A percentile compares a stretch with the other conserved stretches of the same genome.
These are phyloP conservation scores for Hydriomena furcata DNA, from an alignment of 2,888 invertebrate species.

Conservation along the genomic window DNA sequence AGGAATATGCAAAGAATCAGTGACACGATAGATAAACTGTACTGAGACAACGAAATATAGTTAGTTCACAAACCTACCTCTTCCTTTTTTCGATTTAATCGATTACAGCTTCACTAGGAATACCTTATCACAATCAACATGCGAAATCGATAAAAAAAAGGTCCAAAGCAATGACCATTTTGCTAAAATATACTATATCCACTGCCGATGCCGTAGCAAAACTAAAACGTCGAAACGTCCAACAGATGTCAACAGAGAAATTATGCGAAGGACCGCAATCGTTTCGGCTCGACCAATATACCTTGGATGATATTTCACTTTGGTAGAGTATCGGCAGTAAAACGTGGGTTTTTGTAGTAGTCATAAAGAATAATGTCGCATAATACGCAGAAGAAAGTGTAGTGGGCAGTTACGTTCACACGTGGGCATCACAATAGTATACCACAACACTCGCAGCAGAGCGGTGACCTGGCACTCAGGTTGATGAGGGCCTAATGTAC, in stretches of 20 bases:
- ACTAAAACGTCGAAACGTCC: slow-evolving; percentile 15
- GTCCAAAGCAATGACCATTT: slow-evolving; percentile 17
- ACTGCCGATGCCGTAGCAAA: slow-evolving; percentile 9
- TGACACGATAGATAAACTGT: too few relatives aligned
- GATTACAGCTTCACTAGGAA: background rate
- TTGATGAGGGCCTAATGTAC: slow-evolving; percentile 56
- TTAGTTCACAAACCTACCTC: too few relatives aligned
- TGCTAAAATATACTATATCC: slow-evolving; percentile 12
- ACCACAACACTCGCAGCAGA: slow-evolving; percentile 15
- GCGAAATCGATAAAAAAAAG: slow-evolving; percentile 18
- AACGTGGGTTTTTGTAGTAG: slow-evolving; percentile 49
- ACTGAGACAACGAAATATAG: too few relatives aligned
- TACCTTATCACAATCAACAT: slow-evolving; percentile 13
- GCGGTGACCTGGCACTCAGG: slow-evolving; percentile 54
- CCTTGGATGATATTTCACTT: slow-evolving; percentile 19
- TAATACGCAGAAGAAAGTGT: slow-evolving; percentile 36
- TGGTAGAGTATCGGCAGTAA: slow-evolving; percentile 36
- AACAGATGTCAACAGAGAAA: slow-evolving; percentile 31
- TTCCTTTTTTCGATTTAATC: too few relatives aligned
- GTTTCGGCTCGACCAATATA: slow-evolving; percentile 29
- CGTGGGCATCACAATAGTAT: slow-evolving; percentile 24
- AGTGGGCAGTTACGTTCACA: background rate
- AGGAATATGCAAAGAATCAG: too few relatives aligned
- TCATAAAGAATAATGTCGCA: slow-evolving; percentile 59
- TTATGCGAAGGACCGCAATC: slow-evolving; percentile 34